Conservation (phyloP, 1,140 invertebrate genomes). For the Hylaeus anthracinus region DNA sequence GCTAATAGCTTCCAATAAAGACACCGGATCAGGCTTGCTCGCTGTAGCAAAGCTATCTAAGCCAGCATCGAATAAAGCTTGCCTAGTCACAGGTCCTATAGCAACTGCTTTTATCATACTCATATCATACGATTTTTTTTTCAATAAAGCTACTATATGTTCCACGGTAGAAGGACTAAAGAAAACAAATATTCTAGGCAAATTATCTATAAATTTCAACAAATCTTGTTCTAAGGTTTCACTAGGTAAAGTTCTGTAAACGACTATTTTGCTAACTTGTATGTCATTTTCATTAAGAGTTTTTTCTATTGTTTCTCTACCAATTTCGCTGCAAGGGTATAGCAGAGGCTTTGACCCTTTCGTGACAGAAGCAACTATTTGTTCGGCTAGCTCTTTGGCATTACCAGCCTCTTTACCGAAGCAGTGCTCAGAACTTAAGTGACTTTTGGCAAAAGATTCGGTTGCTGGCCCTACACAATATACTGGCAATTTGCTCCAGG, state of each 20-base stretch:
- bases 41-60: constrained; percentile 66
- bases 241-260: constrained; percentile 71
- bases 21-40: constrained; percentile 72
- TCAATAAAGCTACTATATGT: constrained; percentile 58
- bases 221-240: constrained; percentile 68
- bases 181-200: constrained; percentile 70
- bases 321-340: constrained; percentile 77
- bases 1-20: constrained; percentile 68
- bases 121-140: constrained; percentile 47
- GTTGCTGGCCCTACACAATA: constrained; percentile 77
- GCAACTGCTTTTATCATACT: constrained; percentile 71
- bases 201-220: constrained; percentile 50
- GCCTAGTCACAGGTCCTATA: constrained; percentile 75
- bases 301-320: constrained; percentile 72
- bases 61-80: constrained; percentile 67
- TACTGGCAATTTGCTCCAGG: constrained; percentile 67
- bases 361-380: constrained; percentile 60
- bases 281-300: constrained; percentile 64
- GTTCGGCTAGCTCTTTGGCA: constrained; percentile 71
- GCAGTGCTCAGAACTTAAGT: constrained; percentile 67
- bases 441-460: constrained; percentile 62
- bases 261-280: constrained; percentile 68
- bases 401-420: constrained; percentile 73
- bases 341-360: constrained; percentile 66
- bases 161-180: constrained; percentile 78